phyloP scores from a whole-genome alignment of 2,888 invertebrate species.

The Platynereis dumerilii region DNA sequence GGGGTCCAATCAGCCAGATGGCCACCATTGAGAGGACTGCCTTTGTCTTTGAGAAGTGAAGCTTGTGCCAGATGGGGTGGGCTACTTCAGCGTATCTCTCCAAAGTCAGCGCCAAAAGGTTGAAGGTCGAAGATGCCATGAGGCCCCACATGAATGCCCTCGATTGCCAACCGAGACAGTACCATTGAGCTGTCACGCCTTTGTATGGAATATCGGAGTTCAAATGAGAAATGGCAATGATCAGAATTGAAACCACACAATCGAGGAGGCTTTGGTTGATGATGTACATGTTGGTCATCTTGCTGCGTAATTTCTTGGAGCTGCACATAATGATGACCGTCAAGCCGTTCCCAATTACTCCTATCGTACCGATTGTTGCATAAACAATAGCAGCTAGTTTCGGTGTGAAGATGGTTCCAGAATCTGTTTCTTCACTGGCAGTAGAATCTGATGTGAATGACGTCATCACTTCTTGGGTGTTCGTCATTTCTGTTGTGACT shows the following conservation, averaged over 20 bases:
- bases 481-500: too few species aligned
- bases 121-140: conserved; percentile 18
- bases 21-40: conserved; percentile 10
- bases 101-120: conserved; percentile 12
- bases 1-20: conserved; percentile 15
- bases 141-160: conserved; percentile 12
- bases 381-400: conserved; percentile 6
- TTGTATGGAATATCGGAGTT: neutral
- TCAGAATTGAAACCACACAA: conserved; percentile 6
- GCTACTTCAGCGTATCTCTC: conserved; percentile 15
- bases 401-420: neutral
- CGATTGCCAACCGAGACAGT: conserved; percentile 3
- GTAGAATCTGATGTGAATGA: too few species aligned
- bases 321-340: conserved; percentile 1
- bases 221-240: conserved; percentile 2
- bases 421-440: neutral
- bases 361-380: conserved; percentile 8
- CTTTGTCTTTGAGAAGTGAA: neutral
- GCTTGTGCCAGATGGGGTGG: conserved; percentile 21
- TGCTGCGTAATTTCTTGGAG: neutral
- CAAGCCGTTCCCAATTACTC: conserved; percentile 8
- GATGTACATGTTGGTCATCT: conserved; percentile 21
- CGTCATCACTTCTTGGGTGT: too few species aligned
- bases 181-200: neutral
- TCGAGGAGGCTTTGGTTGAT: conserved; percentile 23